phyloP scores from a whole-genome alignment of 2,113 vertebrate species.

The Ammospiza caudacuta region DNA sequence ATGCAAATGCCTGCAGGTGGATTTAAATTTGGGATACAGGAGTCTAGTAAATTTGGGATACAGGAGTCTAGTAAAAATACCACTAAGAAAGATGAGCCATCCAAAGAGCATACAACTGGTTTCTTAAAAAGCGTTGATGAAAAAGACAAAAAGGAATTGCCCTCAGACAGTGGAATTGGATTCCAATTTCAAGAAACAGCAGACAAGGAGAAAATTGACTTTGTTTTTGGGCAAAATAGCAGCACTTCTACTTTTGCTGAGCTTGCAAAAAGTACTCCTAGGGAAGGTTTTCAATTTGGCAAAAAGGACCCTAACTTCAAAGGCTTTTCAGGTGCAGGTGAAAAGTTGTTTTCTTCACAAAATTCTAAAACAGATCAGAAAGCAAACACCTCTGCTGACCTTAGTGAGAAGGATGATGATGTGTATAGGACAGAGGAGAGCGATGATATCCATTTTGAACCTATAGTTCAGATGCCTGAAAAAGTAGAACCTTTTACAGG shows the following conservation, averaged over 20 bases:
- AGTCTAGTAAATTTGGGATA: conserved; percentile 85
- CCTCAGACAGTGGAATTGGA: conserved; percentile 3
- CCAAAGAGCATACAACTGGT: conserved; percentile 66
- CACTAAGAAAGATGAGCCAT: conserved; percentile 38
- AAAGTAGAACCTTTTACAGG: conserved; percentile 94
- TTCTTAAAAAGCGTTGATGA: conserved; percentile 77
- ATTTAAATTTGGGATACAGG: conserved; percentile 91
- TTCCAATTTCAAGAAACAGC: conserved; percentile 37
- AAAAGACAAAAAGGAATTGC: conserved; percentile 78
- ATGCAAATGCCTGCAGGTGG: conserved; percentile 70
- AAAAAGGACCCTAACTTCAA: conserved; percentile 86
- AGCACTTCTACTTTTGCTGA: conserved; percentile 87
- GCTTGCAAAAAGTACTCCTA: conserved; percentile 80
- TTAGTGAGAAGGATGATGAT: conserved; percentile 83
- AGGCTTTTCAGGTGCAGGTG: conserved; percentile 86
- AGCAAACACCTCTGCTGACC: conserved; percentile 71
- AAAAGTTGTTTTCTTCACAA: conserved; percentile 85
- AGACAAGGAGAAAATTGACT: conserved; percentile 69
- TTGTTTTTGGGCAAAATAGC: conserved; percentile 80
- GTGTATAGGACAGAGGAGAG: conserved; percentile 94
- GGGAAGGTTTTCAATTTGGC: conserved; percentile 86
- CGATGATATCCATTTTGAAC: conserved; percentile 97
- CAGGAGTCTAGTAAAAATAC: conserved; percentile 74
- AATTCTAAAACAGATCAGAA: conserved; percentile 67
- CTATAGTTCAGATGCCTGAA: conserved; percentile 95